Evolutionary conservation across 2,888 invertebrate species (phyloP).

Genomic region (Abscondita cerata): DNA sequence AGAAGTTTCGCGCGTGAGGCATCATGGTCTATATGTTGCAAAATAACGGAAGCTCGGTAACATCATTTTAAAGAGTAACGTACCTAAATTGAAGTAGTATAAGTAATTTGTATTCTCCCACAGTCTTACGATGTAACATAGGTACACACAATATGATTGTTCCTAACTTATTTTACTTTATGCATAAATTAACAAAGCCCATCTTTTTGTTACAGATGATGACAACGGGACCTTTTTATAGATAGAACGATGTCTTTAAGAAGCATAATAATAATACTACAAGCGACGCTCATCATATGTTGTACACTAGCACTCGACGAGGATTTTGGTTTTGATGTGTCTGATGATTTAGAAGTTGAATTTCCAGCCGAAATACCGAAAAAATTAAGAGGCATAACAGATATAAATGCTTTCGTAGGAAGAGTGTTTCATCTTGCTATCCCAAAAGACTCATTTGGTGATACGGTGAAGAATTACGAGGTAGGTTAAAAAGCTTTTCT

Average conservation of each 20-base stretch:
- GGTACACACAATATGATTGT: neutral
- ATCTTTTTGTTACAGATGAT: conserved; percentile 41
- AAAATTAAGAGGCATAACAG: conserved; percentile 47
- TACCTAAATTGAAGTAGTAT: conserved; percentile 17
- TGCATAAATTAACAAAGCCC: neutral
- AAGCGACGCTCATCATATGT: conserved; percentile 41
- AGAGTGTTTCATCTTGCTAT: conserved; percentile 76
- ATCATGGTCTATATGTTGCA: conserved; percentile 26
- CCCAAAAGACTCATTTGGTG: conserved; percentile 74
- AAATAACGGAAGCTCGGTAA: conserved; percentile 24
- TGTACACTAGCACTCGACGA: conserved; percentile 47
- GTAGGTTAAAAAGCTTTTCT: conserved; percentile 57
- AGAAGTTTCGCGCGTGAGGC: conserved; percentile 17
- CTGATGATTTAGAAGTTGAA: conserved; percentile 52
- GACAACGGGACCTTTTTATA: conserved; percentile 41
- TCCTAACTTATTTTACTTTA: neutral
- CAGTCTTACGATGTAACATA: neutral
- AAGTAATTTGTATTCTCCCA: conserved; percentile 20
- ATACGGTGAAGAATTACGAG: conserved; percentile 72
- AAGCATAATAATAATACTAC: conserved; percentile 39
- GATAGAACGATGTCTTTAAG: conserved; percentile 38
- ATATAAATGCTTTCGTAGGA: conserved; percentile 73
- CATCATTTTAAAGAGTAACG: conserved; percentile 24
- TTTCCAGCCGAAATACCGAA: conserved; percentile 40
- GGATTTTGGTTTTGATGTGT: conserved; percentile 57